Evolutionary conservation across 2,888 invertebrate genomes (phyloP), one percentile per base, ranked within the genome.

Genomic region (Cryptus viduatorius): DNA sequence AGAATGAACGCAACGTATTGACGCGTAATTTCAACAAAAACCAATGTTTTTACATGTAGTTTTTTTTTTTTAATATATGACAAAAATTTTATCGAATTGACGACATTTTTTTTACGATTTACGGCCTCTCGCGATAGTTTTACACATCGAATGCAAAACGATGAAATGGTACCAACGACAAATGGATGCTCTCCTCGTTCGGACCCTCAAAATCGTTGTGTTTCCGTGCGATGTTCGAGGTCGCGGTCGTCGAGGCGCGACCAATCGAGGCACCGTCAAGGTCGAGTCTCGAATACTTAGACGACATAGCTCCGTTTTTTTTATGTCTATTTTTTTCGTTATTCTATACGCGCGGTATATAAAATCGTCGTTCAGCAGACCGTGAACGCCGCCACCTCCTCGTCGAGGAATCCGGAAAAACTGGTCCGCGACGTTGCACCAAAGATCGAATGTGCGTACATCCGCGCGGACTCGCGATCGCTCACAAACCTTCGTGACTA

Each of bases 341-440:
- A 29, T 12, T 61, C 29, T 46, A 14, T 2, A n/a, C 29, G 68
- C 5, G 46, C 29, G 46, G 10, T 61, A 37, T 37, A 42, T 71
- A 19, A 4, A 46, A 31, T 16, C 5, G 29, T 12, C 56, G 71
- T n/a, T 16, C 8, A 61, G 44, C 44, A 31, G 16, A 50, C 19
- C 78, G 65, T 64, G 59, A 44, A 42, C 42, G 16, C 31, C 48
- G 42, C 64, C 19, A n/a, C 48, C 50, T 48, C 61, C 59, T 19
- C 79, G 69, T 76, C 68, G 82, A 82, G 72, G 85, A 85, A 85
- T 85, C 85, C 72, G 79, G 85, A 82, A 85, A 82, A 82, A 85
- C 85, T 85, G 85, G 85, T 85, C 79, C 79, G 37, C 37, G 59
- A 10, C 69, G 78, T 12, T 19, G 24, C 31, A 16, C 29, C 8